Conservation (phyloP, 1,140 invertebrate genomes). For the Drosophila melanica region DNA sequence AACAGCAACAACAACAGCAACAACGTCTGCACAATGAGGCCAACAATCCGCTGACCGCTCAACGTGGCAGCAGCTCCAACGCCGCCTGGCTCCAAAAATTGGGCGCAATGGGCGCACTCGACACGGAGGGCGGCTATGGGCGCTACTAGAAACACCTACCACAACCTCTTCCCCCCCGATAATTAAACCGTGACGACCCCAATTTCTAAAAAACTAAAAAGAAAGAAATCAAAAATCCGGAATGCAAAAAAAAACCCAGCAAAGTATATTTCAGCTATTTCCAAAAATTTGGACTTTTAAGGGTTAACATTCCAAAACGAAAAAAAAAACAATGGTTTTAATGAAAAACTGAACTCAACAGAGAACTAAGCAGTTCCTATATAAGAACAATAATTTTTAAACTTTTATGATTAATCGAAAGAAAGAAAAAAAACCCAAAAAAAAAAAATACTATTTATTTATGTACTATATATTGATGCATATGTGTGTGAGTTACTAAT, state of each 20-base stretch:
- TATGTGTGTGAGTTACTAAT: constrained; percentile 11
- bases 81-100: constrained; percentile 75
- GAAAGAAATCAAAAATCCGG: constrained; percentile 17
- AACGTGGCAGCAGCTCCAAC: constrained; percentile 59
- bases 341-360: constrained; percentile 43
- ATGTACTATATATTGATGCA: constrained; percentile 21
- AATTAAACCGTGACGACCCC: constrained; percentile 42
- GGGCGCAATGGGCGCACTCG: constrained; percentile 68
- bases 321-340: constrained; percentile 50
- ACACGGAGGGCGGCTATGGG: constrained; percentile 65
- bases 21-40: constrained; percentile 74
- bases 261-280: neutral
- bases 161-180: constrained; percentile 1
- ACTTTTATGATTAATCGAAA: constrained; percentile 50
- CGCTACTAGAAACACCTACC: constrained; percentile 49
- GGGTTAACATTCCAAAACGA: constrained; percentile 21
- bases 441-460: constrained; percentile 18
- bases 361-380: constrained; percentile 70
- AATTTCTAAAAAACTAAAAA: neutral
- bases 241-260: constrained; percentile 10
- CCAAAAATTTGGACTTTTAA: neutral
- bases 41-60: constrained; percentile 58
- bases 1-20: constrained; percentile 56
- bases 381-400: constrained; percentile 78
- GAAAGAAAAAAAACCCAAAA: constrained; percentile 9